A percentile compares a stretch with the other conserved stretches of the same genome.
These are phyloP conservation scores for Ichneumon xanthorius DNA, from an alignment of 2,888 invertebrate species.

Conservation along the genomic window DNA sequence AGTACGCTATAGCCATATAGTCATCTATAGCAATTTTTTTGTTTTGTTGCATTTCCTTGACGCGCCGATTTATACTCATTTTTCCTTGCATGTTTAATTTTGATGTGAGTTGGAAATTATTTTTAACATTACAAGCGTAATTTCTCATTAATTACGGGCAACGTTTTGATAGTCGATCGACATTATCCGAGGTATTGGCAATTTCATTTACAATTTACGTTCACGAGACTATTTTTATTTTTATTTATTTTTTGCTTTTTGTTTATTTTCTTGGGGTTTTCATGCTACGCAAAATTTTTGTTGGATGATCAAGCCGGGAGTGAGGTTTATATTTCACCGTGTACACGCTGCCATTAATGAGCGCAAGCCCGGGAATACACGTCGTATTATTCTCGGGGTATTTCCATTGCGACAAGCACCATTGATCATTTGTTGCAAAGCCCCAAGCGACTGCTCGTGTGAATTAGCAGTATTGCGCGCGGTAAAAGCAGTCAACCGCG, in stretches of 20 bases:
- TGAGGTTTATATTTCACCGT: slow-evolving; percentile 40
- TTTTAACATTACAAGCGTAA: too few species aligned
- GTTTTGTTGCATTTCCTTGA: too few species aligned
- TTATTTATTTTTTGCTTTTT: background rate
- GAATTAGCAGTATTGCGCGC: slow-evolving; percentile 53
- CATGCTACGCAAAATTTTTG: slow-evolving; percentile 16
- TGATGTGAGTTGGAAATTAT: too few species aligned
- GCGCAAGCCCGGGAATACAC: slow-evolving; percentile 35
- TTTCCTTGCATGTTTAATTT: too few species aligned
- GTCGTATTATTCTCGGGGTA: slow-evolving; percentile 61
- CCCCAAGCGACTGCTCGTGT: slow-evolving; percentile 47
- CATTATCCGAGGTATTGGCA: background rate
- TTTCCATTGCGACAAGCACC: slow-evolving; percentile 19
- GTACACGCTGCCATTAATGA: slow-evolving; percentile 34
- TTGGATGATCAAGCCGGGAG: slow-evolving; percentile 19
- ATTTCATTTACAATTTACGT: background rate
- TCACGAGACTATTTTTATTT: background rate
- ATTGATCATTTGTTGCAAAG: slow-evolving; percentile 62
- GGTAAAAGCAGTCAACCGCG: slow-evolving; percentile 16
- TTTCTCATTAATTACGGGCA: too few species aligned
- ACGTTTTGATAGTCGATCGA: too few species aligned
- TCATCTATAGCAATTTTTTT: too few species aligned
- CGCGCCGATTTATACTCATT: too few species aligned
- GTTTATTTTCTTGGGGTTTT: slow-evolving; percentile 9
- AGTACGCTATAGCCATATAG: too few species aligned